Percentiles rank a stretch among this genome's conserved stretches.
phyloP scores from a whole-genome alignment of 37 sponge, comb jelly and placozoan species.

The Beroe forskalii region DNA sequence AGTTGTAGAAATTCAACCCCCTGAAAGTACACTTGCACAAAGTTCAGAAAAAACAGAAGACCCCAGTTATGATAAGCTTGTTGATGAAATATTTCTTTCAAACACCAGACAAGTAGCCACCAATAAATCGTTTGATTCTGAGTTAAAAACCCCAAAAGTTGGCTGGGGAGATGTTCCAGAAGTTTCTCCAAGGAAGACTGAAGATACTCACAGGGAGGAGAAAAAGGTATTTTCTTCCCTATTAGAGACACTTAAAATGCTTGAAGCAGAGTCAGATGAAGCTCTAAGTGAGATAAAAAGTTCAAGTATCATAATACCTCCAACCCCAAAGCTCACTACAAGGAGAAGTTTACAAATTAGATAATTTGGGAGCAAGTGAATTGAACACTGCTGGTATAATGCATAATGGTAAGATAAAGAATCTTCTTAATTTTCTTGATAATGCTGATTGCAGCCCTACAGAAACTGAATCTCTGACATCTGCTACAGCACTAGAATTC shows the following conservation, averaged over 20 bases:
- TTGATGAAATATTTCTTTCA: conserved; percentile 33
- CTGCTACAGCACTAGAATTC: conserved; percentile 5
- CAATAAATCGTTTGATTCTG: not conserved
- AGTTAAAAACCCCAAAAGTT: not conserved
- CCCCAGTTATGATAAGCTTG: conserved; percentile 7
- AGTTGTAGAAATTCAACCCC: not conserved
- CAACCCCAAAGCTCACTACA: conserved; percentile 59
- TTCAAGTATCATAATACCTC: conserved; percentile 34
- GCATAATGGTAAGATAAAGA: conserved; percentile 35
- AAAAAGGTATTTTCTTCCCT: conserved; percentile 69
- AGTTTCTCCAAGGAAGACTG: not conserved
- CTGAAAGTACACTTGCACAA: not conserved
- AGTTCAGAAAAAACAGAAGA: conserved; percentile 7
- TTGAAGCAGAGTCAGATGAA: conserved; percentile 77
- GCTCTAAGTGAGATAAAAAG: conserved; percentile 38
- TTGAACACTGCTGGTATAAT: not conserved
- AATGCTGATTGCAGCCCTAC: conserved; percentile 1
- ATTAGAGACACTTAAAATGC: conserved; percentile 73
- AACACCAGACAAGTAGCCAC: not conserved
- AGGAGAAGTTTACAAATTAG: conserved; percentile 56
- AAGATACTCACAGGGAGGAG: not conserved
- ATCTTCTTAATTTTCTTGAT: conserved; percentile 20
- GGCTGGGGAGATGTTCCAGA: not conserved
- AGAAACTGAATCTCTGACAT: conserved; percentile 31
- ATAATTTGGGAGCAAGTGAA: not conserved